A percentile compares a stretch with the other conserved stretches of the same genome.
phyloP scores from a whole-genome alignment of 2,888 invertebrate species.

The Phalangium opilio region DNA sequence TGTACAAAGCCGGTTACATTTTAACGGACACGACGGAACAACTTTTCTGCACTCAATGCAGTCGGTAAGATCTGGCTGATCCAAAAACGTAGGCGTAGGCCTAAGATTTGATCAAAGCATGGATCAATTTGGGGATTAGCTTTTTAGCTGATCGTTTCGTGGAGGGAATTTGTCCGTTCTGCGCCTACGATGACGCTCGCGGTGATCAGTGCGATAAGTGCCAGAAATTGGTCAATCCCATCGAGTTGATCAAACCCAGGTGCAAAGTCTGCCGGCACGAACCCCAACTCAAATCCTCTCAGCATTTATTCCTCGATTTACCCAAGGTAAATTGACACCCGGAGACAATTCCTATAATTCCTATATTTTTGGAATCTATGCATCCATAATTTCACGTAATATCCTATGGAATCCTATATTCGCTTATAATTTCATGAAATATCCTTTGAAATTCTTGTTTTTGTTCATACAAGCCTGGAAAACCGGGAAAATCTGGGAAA shows the following conservation, averaged over 20 bases:
- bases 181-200: constrained; percentile 78
- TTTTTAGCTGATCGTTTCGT: constrained; percentile 60
- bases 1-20: constrained; percentile 67
- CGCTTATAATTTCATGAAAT: too few relatives aligned
- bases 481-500: too few relatives aligned
- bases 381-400: too few relatives aligned
- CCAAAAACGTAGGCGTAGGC: too few relatives aligned
- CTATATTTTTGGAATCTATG: too few relatives aligned
- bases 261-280: constrained; percentile 70
- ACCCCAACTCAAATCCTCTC: constrained; percentile 54
- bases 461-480: too few relatives aligned
- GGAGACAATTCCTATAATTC: too few relatives aligned
- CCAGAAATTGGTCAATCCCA: constrained; percentile 84
- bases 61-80: constrained; percentile 46
- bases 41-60: constrained; percentile 71
- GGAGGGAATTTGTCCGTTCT: constrained; percentile 88
- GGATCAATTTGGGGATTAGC: too few relatives aligned
- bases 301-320: constrained; percentile 85
- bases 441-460: too few relatives aligned
- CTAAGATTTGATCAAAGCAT: too few relatives aligned
- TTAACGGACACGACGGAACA: constrained; percentile 75
- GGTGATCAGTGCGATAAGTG: constrained; percentile 99
- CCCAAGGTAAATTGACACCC: constrained; percentile 63
- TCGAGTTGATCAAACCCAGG: constrained; percentile 63
- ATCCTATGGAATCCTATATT: too few relatives aligned